Base-by-base conservation (phyloP, 2,888 invertebrate genomes). In the Ormyrus pomaceus region DNA sequence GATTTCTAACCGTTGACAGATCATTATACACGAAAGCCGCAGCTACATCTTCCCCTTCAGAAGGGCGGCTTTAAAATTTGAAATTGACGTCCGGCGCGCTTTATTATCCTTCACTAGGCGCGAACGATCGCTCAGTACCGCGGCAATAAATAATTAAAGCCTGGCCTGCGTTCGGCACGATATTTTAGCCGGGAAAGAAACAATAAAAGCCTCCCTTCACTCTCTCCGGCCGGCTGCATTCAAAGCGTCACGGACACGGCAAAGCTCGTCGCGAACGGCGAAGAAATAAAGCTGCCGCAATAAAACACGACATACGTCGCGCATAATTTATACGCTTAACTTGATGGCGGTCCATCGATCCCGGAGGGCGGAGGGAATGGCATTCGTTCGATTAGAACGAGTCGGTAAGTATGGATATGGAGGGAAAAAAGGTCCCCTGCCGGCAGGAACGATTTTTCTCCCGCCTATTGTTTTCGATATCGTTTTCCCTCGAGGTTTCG, bases 261-360 rank as follows among this genome's bases (percentile, higher is more conserved):
- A 4, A 34, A 34, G 34, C 34, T 34, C 34, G 4, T 34, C 34
- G 34, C 34, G 3, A 34, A 34, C 34, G 34, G 34, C 34, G 34
- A 34, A 34, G 34, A 34, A 34, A 34, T 34, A 34, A 34, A 34
- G 34, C 34, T 34, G 34, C 34, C 34, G 34, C 34, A 34, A 34
- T 34, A 34, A 34, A 34, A 34, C 34, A 34, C 34, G 68, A 68
- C 6, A 6, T 11, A 7, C 56, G 58, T 3, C 55, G 51, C 59
- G 34, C n/a, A 56, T 77, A 77, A 77, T 70, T 70, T 64, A 77
- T 77, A 77, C 56, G 65, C 70, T 64, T 64, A 50, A 58, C 58
- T 51, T 64, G 77, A 77, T 70, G 58, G 53, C 50, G 77, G 50
- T 70, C 56, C 70, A 77, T 77, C 70, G 77, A 77, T 77, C 70